Conservation (phyloP, 2,888 invertebrate species). For the Ceramica pisi region DNA sequence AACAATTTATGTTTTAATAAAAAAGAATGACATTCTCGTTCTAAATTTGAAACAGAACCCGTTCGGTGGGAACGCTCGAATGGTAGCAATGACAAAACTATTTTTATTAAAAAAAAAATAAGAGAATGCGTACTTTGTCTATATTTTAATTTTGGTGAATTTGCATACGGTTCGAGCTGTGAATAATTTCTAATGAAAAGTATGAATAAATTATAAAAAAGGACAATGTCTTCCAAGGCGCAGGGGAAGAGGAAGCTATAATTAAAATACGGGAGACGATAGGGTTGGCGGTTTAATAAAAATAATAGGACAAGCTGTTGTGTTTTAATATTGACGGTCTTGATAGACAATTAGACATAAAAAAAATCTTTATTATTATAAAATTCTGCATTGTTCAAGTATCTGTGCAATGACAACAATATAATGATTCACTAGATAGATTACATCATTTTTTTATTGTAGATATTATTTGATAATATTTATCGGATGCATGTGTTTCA, state of each 20-base stretch:
- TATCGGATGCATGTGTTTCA: no score
- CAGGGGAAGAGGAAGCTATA: conserved; percentile 85
- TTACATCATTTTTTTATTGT: no score
- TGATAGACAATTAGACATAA: neutral
- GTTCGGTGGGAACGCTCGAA: conserved; percentile 81
- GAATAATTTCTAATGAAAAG: conserved; percentile 84
- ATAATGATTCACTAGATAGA: neutral
- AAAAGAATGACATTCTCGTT: conserved; percentile 67
- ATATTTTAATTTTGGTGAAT: conserved; percentile 82
- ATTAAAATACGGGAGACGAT: conserved; percentile 82
- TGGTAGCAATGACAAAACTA: conserved; percentile 80
- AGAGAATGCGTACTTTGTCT: conserved; percentile 80
- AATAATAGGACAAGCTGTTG: neutral
- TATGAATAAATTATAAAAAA: conserved; percentile 86
- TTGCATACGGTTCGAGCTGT: conserved; percentile 82
- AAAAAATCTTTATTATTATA: no score
- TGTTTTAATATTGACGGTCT: neutral
- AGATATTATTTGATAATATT: no score
- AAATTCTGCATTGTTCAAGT: neutral
- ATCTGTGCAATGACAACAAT: neutral
- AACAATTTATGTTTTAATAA: conserved; percentile 68
- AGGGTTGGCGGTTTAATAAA: conserved; percentile 74
- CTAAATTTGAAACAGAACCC: conserved; percentile 67
- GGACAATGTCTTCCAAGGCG: conserved; percentile 85
- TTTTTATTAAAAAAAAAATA: conserved; percentile 72